Base-by-base conservation (phyloP, 2,797 vertebrate species). In the Galago senegalensis region DNA sequence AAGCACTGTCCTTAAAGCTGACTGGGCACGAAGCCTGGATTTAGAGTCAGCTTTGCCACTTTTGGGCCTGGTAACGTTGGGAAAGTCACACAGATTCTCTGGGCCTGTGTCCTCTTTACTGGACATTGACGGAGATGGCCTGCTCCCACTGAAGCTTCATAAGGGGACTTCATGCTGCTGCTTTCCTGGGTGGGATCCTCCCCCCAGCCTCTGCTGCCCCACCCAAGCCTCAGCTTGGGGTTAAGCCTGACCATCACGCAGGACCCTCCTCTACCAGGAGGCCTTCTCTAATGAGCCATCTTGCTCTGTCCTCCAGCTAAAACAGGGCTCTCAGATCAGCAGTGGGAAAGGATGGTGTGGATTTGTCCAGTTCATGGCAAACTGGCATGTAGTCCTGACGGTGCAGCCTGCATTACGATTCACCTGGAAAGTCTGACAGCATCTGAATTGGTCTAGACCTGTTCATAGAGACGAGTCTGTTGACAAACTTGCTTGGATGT, bases 391-490 rank as follows among this genome's bases (percentile, higher is more conserved):
- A 75, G 37, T 65, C 85, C 70, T 58, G 13, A 31, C 69, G 9
- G 31, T 11, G 21, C 69, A 60, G n/a, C 21, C 80, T 29, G 16
- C 10, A 37, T 20, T 14, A 43, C 1, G 9, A 40, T 73, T 60
- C 58, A 29, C 40, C 89, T 73, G 81, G 46, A 61, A 3, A 43
- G 56, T 25, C 72, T 46, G 89, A 93, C 40, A 69, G 16, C 43
- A 0, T 25, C 89, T 56, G 49, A 43, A 25, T 46, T 11, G 65
- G 79, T 83, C 95, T 87, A 83, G 89, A 94, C 70, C 87, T 79
- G 79, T 73, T 56, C 46, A 23, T n/a, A 3, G 17, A 88, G 61
- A 82, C 20, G 7, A 56, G 60, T 63, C 73, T 93, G 20, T 83
- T 60, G 37, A 86, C 83, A 58, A 58, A 27, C 70, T 49, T 5